Evolutionary conservation across 2,797 vertebrate species (phyloP), one percentile per base, ranked within the genome.

Genomic region (Myripristis jacobus): DNA sequence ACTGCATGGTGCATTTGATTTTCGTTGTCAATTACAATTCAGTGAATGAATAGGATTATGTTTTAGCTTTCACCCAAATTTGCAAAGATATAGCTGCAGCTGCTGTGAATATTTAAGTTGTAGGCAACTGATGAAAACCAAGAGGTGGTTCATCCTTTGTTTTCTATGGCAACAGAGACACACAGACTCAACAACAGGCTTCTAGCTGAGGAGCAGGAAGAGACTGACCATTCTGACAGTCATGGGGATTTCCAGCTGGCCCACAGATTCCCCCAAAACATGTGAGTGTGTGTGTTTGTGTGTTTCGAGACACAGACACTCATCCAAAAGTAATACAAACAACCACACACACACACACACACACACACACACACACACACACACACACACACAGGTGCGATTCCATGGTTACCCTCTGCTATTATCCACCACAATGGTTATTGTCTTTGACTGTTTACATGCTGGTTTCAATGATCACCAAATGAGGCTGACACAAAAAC

Each of bases 401-500:
- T 68, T 79, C 61, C 21, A 58, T 38, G 24, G 66, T 70, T 58
- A 66, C 67, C 62, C 69, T 61, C 65, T n/a, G 57, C 75, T 66
- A 78, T 68, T 69, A 58, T 73, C 57, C 66, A 50, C 70, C 77
- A 95, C 93, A 94, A 94, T 94, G 83, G 92, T 91, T 75, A 95
- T 95, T 95, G 94, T 95, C 80, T 81, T 62, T 36, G 66, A 36
- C 55, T 92, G 88, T 91, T 93, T 92, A 90, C 81, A 87, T 72
- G 22, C 77, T 70, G 73, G 75, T 75, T 80, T 84, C 80, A 81
- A 47, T 76, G 70, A 83, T 78, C 86, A 86, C 86, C 77, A 88
- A 86, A 79, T 54, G 75, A 78, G 73, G 77, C 55, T 1, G 60
- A 19, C 25, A 92, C 86, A 83, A 88, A 89, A 91, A 87, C 79